These are phyloP conservation scores for Pocillopora meandrina DNA, from an alignment of 92 coral and sea anemone genomes.

Conservation along the genomic window DNA sequence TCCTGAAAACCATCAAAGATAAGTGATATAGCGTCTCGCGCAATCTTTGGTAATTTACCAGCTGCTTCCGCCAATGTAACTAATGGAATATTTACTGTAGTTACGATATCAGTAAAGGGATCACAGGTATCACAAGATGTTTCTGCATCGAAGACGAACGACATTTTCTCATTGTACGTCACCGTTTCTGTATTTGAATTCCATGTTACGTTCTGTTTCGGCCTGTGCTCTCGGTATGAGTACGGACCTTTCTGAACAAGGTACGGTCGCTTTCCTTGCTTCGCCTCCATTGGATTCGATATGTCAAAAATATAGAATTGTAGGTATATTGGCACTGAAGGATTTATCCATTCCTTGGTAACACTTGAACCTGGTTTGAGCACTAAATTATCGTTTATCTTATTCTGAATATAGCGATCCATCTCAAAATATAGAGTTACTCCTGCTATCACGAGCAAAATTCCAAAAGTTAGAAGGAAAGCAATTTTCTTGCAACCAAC, in stretches of 20 bases:
- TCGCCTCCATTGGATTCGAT: conserved; percentile 61
- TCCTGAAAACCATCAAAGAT: conserved; percentile 58
- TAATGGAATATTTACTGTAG: conserved; percentile 77
- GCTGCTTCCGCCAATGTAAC: conserved; percentile 69
- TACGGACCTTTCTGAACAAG: conserved; percentile 86
- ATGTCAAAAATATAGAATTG: conserved; percentile 77
- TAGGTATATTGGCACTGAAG: conserved; percentile 76
- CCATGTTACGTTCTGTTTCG: conserved; percentile 83
- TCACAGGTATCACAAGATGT: conserved; percentile 80
- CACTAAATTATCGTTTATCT: conserved; percentile 68
- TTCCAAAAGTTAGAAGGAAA: conserved; percentile 69
- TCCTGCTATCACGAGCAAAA: conserved; percentile 61
- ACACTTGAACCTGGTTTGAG: conserved; percentile 72
- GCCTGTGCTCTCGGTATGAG: conserved; percentile 82
- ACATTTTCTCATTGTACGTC: conserved; percentile 78
- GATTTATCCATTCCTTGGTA: conserved; percentile 76
- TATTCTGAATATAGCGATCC: conserved; percentile 70
- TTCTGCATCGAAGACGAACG: conserved; percentile 75
- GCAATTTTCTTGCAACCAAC: conserved; percentile 77
- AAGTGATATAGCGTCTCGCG: conserved; percentile 12
- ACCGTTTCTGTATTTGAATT: conserved; percentile 60
- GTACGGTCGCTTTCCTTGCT: conserved; percentile 55
- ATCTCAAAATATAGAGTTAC: conserved; percentile 63
- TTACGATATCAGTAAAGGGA: conserved; percentile 59
- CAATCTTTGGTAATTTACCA: conserved; percentile 39